Conservation (phyloP, 2,888 invertebrate species). For the Mamestra brassicae region DNA sequence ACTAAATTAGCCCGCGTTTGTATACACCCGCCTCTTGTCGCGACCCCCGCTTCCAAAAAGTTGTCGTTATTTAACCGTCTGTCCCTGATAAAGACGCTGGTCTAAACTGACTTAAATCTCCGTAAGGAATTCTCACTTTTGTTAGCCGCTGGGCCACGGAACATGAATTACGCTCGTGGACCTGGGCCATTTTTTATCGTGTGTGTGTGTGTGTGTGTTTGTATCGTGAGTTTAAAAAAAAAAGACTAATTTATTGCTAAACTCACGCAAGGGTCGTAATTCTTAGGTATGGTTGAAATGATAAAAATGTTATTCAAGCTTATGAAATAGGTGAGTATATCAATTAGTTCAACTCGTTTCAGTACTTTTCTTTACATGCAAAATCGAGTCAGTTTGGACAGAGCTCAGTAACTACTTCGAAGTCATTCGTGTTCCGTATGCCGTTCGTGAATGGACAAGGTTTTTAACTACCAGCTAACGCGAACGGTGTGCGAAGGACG, state of each 20-base stretch:
- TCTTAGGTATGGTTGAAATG: background rate
- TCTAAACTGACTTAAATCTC: conserved; percentile 34
- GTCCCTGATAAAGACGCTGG: conserved; percentile 15
- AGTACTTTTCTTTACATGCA: background rate
- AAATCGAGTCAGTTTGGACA: conserved; percentile 44
- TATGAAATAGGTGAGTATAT: background rate
- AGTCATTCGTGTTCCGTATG: conserved; percentile 26
- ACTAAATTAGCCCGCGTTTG: conserved; percentile 41
- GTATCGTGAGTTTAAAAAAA: too few relatives aligned
- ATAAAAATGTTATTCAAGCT: background rate
- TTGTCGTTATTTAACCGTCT: conserved; percentile 5
- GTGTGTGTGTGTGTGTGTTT: background rate
- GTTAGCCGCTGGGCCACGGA: background rate
- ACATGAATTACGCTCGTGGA: background rate
- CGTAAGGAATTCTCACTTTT: background rate
- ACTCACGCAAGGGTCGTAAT: background rate
- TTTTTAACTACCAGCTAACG: background rate
- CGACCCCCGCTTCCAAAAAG: conserved; percentile 50
- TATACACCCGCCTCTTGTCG: conserved; percentile 51
- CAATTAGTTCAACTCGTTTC: background rate
- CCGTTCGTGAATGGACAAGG: background rate
- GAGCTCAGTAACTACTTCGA: conserved; percentile 1
- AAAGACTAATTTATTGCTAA: background rate
- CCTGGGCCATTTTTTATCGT: background rate
- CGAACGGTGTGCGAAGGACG: conserved; percentile 26